Base-by-base conservation (phyloP, 2,888 invertebrate species). In the Drosophila barbarae region DNA sequence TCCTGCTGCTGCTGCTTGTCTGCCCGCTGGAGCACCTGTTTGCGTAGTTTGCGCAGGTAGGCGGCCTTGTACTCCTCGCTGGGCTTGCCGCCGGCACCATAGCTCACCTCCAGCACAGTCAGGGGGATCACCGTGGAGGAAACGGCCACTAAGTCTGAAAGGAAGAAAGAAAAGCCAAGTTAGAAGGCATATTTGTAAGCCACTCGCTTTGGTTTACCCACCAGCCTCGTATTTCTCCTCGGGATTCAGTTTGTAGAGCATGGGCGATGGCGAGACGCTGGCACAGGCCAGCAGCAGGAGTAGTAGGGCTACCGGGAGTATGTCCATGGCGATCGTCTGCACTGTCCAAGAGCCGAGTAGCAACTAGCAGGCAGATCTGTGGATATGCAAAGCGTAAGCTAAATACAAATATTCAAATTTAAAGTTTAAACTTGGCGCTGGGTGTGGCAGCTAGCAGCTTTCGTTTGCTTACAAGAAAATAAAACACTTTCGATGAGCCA, bases 51-150 rank as follows among this genome's bases (percentile, higher is more conserved):
- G 64, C 89, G 89, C 34, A 89, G 74, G 67, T 89, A 89, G 38
- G 89, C 88, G 38, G 87, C 85, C 74, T 90, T 90, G 64, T 89
- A 89, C 57, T 87, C 89, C 41, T 89, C 87, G 55, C 89, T 88
- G 36, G 90, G 88, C 34, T 88, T 87, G 13, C 90, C 89, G 30
- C 90, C 91, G 54, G 92, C 85, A 6, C 91, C 91, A 73, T 91
- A 91, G 73, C 91, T 91, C 8, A 92, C 91, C 87, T 92, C 92
- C 78, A 92, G 92, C 41, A 92, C 91, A 3, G 92, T 91, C 35
- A 93, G 84, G 3, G 93, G 93, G 72, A 93, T 93, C 7, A 93
- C 93, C 13, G 93, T 93, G 4, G 93, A 93, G 1, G 93, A 93
- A n/a, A 93, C 91, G 9, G 93, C 90, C 52, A 93, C 90, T 80